These are phyloP conservation scores for Cyclophora albipunctata DNA, from an alignment of 2,888 invertebrate species.

Conservation along the genomic window DNA sequence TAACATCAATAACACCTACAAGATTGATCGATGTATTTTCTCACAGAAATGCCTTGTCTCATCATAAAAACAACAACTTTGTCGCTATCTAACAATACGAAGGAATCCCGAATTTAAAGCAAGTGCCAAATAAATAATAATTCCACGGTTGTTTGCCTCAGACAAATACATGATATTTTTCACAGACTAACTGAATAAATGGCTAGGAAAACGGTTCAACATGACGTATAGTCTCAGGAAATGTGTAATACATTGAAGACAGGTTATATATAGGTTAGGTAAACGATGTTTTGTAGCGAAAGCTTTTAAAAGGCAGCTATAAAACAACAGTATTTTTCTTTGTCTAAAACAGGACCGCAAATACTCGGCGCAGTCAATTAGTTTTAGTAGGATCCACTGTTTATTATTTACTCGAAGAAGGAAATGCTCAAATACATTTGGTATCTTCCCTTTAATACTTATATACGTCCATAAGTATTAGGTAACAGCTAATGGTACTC, in stretches of 20 bases:
- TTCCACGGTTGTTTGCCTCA: conserved; percentile 12
- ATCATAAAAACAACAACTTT: too few relatives aligned
- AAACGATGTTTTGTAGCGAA: conserved; percentile 39
- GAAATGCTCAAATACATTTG: conserved; percentile 3
- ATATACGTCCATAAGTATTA: background rate
- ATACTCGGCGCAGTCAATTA: conserved; percentile 22
- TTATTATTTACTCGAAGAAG: conserved; percentile 9
- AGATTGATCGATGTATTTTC: too few relatives aligned
- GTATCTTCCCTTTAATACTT: background rate
- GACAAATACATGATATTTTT: conserved; percentile 43
- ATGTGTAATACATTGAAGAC: conserved; percentile 47
- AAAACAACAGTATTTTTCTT: conserved; percentile 33
- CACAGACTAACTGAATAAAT: conserved; percentile 42
- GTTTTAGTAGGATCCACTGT: conserved; percentile 14
- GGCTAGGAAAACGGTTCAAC: conserved; percentile 45
- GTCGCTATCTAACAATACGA: too few relatives aligned
- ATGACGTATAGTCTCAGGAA: conserved; percentile 51
- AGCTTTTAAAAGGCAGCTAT: conserved; percentile 40
- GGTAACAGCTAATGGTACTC: background rate
- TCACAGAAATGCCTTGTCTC: too few relatives aligned
- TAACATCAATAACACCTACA: too few relatives aligned
- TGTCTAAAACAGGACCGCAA: conserved; percentile 20
- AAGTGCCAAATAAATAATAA: conserved; percentile 17
- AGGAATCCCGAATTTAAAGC: background rate
- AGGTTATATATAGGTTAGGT: conserved; percentile 45